Base-by-base conservation (phyloP, 2,888 invertebrate species). In the Phaedon cochleariae region DNA sequence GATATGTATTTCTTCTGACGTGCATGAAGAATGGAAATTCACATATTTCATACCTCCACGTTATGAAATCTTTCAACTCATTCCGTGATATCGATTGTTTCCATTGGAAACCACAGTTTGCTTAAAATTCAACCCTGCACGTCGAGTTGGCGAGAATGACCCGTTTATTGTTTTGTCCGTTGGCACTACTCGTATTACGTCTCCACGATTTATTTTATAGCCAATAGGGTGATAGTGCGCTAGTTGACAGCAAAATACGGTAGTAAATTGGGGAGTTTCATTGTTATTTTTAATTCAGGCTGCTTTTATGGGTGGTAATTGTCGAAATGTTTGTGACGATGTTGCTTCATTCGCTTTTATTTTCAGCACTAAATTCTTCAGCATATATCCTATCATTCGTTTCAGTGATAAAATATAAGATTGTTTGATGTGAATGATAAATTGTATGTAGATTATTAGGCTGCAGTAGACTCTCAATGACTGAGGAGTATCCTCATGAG, bases 101-200 rank as follows among this genome's bases (percentile, higher is more conserved):
- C 10, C 29, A 17, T 31, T 31, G 41, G 57, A 46, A 57, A 41
- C 49, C 59, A 51, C 61, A 52, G 46, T 72, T 71, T 61, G 64
- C 68, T 72, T 71, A 69, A 71, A 72, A 74, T 71, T 70, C 73
- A 68, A 65, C 64, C 66, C 67, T 67, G 65, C 62, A 69, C 60
- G 73, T 68, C 67, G 69, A 65, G n/a, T 41, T 15, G 51, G 34
- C 62, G 67, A 61, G 66, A 70, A 74, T 67, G 62, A 70, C 65
- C 69, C 68, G 67, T 71, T 73, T 71, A 71, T 71, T 70, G 70
- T 71, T 68, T 64, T 65, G 67, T 70, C 62, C 63, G 63, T 53
- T 71, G 68, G 63, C 68, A 54, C 41, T 41, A 41, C 41, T 41
- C 41, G 64, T 70, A 68, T 71, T 69, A 67, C 64, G 68, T 68